Evolutionary conservation across 1,140 invertebrate genomes (phyloP).

Genomic region (Chironomus striatipennis): DNA sequence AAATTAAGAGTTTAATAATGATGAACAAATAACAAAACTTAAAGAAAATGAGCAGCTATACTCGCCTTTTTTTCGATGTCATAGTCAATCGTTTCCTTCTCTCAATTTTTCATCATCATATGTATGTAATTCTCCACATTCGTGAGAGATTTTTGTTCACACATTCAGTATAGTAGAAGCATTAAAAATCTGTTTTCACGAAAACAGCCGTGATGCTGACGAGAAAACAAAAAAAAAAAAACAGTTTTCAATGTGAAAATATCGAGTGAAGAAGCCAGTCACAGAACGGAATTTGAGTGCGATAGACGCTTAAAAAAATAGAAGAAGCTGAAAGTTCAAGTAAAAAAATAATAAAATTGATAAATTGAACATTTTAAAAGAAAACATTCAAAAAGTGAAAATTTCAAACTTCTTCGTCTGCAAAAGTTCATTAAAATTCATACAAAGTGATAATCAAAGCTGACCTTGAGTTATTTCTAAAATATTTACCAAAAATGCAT

Average conservation of each 20-base stretch:
- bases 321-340: not conserved
- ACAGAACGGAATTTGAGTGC: not conserved
- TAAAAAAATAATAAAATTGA: not conserved
- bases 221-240: slow-evolving; percentile 9
- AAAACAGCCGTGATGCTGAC: not conserved
- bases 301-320: not conserved
- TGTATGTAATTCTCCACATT: too few species aligned
- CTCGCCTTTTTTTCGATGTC: too few species aligned
- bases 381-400: not conserved
- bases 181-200: not conserved
- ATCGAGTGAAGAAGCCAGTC: not conserved
- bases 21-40: too few species aligned
- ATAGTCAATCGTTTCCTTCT: too few species aligned
- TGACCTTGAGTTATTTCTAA: not conserved
- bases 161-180: too few species aligned
- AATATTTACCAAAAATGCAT: slow-evolving; percentile 32
- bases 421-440: not conserved
- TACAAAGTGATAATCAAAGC: not conserved
- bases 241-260: not conserved
- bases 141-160: too few species aligned
- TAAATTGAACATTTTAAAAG: not conserved
- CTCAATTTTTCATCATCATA: too few species aligned
- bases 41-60: too few species aligned
- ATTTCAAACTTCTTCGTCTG: not conserved
- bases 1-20: too few species aligned